Base-by-base conservation (phyloP, 2,113 vertebrate genomes). In the Columbina picui region DNA sequence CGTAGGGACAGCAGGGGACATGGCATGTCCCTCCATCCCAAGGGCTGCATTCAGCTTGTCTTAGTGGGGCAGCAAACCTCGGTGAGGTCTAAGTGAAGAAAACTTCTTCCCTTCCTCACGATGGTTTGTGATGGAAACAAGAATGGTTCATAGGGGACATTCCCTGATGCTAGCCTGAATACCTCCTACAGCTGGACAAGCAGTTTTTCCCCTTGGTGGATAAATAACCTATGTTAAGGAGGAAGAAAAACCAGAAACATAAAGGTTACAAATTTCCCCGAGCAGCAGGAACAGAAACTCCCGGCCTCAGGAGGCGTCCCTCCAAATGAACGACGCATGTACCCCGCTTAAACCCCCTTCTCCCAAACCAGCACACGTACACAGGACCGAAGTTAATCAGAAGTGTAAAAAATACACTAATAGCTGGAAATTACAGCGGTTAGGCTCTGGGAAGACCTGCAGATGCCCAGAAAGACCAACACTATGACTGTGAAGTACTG, bases 231-330 rank as follows among this genome's bases (percentile, higher is more conserved):
- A 9, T 10, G 29, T 67, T 25, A 75, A 90, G 38, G 55, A 68
- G 36, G 90, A 96, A 92, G 39, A 52, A 94, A 94, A 93, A 50
- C 10, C 71, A 94, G 59, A 93, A 87, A 74, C 7, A 30, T 4
- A 30, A 30, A 79, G 41, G 52, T 89, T 90, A 79, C 63, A 78
- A 96, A 93, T 76, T 96, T 90, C 93, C 92, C 43, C 63, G 9
- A 4, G 0, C 27, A 89, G 45, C 1, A 1, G 60, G 68, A 94
- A 96, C 92, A 89, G 92, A 96, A 97, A 95, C 76, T 71, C 68
- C 15, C 18, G 13, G 23, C 27, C 71, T 84, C 15, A 22, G 49
- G 47, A 95, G 63, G 45, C 0, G 0, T 52, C 30, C 52, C 47
- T 75, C 5, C 25, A 84, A 47, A 84, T 9, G 59, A 90, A 52